Evolutionary conservation across 2,113 vertebrate species (phyloP).

Genomic region (Microcebus tavaratra): DNA sequence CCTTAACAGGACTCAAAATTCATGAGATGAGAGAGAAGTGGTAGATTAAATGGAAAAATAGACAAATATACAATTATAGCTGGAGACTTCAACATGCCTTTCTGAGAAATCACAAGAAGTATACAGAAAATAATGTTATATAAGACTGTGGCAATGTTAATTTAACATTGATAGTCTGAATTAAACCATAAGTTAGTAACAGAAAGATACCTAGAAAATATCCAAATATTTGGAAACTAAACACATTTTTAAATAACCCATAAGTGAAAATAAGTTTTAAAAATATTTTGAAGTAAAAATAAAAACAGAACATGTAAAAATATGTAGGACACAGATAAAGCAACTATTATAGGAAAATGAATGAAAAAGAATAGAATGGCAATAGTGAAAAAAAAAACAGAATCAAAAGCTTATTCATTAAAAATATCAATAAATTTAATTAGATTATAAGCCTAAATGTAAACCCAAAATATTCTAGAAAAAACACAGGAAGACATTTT

Average conservation of each 20-base stretch:
- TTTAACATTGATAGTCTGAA: not conserved
- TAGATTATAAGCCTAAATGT: not conserved
- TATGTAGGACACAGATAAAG: not conserved
- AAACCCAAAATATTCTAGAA: not conserved
- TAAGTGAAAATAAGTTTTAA: not conserved
- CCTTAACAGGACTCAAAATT: not conserved
- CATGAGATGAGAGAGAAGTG: not conserved
- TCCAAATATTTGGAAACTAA: not conserved
- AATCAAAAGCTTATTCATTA: not conserved
- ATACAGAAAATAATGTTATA: not conserved
- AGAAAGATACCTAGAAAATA: not conserved
- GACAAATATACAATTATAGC: not conserved
- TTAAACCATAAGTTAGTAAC: not conserved
- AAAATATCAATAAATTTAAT: not conserved
- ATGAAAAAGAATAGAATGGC: not conserved
- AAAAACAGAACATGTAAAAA: not conserved
- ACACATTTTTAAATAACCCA: not conserved
- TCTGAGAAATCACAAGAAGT: not conserved
- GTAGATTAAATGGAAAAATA: not conserved
- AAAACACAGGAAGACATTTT: not conserved
- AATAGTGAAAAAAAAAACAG: not conserved
- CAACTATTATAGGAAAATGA: not conserved
- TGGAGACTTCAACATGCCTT: not conserved
- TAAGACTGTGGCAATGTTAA: not conserved
- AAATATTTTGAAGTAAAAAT: conserved; percentile 10